Percentiles rank a stretch among this genome's conserved stretches.
phyloP scores from a whole-genome alignment of 2,113 vertebrate genomes.

The Scomber scombrus region DNA sequence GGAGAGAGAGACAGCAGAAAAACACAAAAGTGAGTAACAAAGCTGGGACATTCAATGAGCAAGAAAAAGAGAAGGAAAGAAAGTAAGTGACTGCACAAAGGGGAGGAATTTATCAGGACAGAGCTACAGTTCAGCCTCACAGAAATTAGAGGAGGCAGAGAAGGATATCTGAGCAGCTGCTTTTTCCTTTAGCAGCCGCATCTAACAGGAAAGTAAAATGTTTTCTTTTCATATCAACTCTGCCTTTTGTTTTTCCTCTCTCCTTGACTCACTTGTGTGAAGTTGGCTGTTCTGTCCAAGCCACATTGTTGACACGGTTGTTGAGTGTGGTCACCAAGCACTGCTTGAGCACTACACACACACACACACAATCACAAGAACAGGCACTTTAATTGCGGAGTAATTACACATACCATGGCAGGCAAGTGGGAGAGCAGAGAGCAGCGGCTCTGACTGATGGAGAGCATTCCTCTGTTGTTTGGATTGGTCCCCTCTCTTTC shows the following conservation, averaged over 20 bases:
- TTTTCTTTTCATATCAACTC: slow-evolving; percentile 45
- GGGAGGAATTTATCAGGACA: not conserved
- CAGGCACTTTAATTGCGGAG: slow-evolving; percentile 77
- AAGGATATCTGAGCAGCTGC: slow-evolving; percentile 29
- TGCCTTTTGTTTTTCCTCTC: slow-evolving; percentile 12
- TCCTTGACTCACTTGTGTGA: slow-evolving; percentile 50
- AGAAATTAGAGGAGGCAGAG: not conserved
- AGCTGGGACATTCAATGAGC: slow-evolving; percentile 4
- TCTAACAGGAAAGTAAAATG: slow-evolving; percentile 32
- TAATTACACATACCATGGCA: slow-evolving; percentile 76
- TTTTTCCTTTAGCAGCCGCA: not conserved
- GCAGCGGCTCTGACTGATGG: slow-evolving; percentile 48
- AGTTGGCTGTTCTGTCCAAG: slow-evolving; percentile 45
- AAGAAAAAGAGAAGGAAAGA: not conserved
- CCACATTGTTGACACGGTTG: slow-evolving; percentile 71
- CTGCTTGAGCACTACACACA: slow-evolving; percentile 42
- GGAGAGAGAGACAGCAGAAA: slow-evolving; percentile 11
- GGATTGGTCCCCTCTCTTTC: slow-evolving; percentile 44
- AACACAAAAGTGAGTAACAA: slow-evolving; percentile 13
- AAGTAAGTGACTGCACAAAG: not conserved
- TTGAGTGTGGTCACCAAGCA: slow-evolving; percentile 56
- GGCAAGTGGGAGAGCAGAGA: slow-evolving; percentile 68
- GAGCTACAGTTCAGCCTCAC: not conserved
- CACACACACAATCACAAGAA: slow-evolving; percentile 48
- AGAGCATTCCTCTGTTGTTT: slow-evolving; percentile 73